Base-by-base conservation (phyloP, 2,888 invertebrate species). In the Petrolisthes cinctipes region DNA sequence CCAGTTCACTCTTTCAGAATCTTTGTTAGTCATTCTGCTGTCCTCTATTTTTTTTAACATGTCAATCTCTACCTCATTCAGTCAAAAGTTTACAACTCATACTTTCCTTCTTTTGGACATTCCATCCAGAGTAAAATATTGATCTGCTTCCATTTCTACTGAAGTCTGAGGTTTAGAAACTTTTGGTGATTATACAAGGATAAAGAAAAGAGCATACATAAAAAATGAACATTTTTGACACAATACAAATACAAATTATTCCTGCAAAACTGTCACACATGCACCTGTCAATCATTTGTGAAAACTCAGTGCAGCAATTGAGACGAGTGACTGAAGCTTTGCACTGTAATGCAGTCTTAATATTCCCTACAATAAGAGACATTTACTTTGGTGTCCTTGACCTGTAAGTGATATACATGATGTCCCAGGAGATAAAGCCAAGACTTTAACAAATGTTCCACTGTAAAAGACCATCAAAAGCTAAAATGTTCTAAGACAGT, bases 211-310 rank as follows among this genome's bases (percentile, higher is more conserved):
- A 78, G 71, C 53, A 81, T 4, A 17, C 20, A 17, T 87, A 87
- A 75, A 88, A 88, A 84, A 86, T 84, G 80, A 84, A 88, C 83
- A 88, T 88, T 83, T 88, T 88, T 84, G 82, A 84, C 87, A 86
- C 83, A 82, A 82, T 82, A 82, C 80, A 80, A 80, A 87, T 85
- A 85, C 85, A 86, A 86, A 86, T 84, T 81, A 83, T 80, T 66
- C 66, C 84, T 84, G 84, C 81, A 88, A 84, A 80, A 88, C 80
- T 73, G 57, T 88, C 84, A 81, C 56, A 73, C 54, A 82, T 83
- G 82, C 78, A 78, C 53, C 68, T 73, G 56, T 76, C 61, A 61
- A 86, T 68, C 82, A 83, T 78, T 78, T 68, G 79, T 66, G 51
- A 75, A 51, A 82, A 56, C 56, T 76, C 57, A 73, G 71, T 81